phyloP scores from a whole-genome alignment of 2,888 invertebrate genomes.

The Drosophila diplacantha region DNA sequence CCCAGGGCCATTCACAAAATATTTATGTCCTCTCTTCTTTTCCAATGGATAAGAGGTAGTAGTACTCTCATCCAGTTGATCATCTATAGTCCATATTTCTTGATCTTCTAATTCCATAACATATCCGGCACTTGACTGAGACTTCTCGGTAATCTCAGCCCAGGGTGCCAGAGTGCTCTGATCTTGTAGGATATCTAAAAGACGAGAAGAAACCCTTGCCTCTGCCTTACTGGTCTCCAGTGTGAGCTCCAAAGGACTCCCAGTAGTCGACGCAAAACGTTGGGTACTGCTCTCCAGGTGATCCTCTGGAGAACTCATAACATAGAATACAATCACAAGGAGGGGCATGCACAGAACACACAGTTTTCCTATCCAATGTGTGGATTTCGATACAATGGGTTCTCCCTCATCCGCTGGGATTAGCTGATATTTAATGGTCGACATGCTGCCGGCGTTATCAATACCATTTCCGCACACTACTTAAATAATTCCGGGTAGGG shows the following conservation, averaged over 20 bases:
- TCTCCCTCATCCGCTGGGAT: slow-evolving; percentile 34
- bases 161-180: not conserved
- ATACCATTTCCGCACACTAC: slow-evolving; percentile 9
- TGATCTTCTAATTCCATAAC: not conserved
- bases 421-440: slow-evolving; percentile 41
- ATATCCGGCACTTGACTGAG: not conserved
- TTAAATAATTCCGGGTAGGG: not conserved
- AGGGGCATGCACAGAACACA: slow-evolving; percentile 20
- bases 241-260: not conserved
- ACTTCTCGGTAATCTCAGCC: not conserved
- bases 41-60: slow-evolving; percentile 2
- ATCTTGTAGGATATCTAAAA: not conserved
- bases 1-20: slow-evolving; percentile 79
- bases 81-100: not conserved
- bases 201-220: too few species aligned
- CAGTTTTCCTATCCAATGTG: slow-evolving; percentile 24
- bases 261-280: not conserved
- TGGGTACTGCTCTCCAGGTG: not conserved
- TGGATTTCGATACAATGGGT: not conserved
- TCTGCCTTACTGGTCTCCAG: not conserved
- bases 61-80: too few species aligned
- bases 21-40: slow-evolving; percentile 45
- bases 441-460: slow-evolving; percentile 34
- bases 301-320: not conserved
- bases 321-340: slow-evolving; percentile 5